Evolutionary conservation across 2,888 invertebrate species (phyloP), one percentile per base, ranked within the genome.

Genomic region (Ichneumon xanthorius): DNA sequence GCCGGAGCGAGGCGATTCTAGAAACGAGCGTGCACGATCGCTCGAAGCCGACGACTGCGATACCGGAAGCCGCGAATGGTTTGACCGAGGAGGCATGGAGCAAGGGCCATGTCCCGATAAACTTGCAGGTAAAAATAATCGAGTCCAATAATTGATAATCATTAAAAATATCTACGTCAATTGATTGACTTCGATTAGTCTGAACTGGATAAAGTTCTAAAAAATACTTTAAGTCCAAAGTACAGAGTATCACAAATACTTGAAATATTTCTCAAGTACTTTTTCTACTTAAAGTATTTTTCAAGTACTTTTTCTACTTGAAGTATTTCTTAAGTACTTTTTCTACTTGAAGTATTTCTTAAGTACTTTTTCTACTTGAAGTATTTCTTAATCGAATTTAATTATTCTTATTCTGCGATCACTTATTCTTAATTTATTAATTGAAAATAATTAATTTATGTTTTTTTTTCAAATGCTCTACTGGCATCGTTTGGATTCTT

Each of bases 31-130:
- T n/a, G 16, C 4, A 33, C 9, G 48, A 22, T 45, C 33, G 61
- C 14, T n/a, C 37, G 0, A 26, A 9, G 40, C 14, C 30, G 3
- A n/a, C 30, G 9, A 50, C 4, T 58, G 40, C n/a, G 53, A n/a
- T 79, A 55, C 19, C 82, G 76, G 14, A 33, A 81, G 78, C 65
- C 50, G 2, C 48, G 5, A 61, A 19, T 61, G 48, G 48, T 14
- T 63, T 87, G 37, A 89, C 91, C 19, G 83, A 88, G 22, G 87
- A 89, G 30, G 86, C 87, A 19, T 94, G 94, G 93, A 94, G 93
- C 79, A 93, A 91, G 85, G 94, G 93, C n/a, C 93, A 92, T n/a
- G 80, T 92, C n/a, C 76, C 88, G 50, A 65, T 61, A 37, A 65
- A 83, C 70, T 53, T 83, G 45, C 77, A 73, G 0, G 84, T 86